Evolutionary conservation across 2,888 invertebrate species (phyloP).

Genomic region (Acrobasis consociella): DNA sequence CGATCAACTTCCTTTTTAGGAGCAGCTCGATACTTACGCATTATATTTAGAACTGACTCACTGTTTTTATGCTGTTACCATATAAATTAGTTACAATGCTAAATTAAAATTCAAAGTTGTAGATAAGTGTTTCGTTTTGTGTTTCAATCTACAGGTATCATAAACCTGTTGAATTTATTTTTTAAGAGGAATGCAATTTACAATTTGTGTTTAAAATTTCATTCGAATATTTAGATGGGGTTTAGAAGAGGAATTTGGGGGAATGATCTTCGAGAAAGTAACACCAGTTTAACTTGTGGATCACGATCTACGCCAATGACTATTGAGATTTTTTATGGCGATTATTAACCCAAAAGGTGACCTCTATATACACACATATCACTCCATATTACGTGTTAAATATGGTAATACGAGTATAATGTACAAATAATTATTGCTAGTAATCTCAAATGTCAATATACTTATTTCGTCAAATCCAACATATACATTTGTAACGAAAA

Average conservation of each 20-base stretch:
- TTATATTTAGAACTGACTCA: constrained; percentile 10
- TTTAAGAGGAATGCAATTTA: too few relatives aligned
- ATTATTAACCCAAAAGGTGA: not conserved
- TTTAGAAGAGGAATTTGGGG: too few relatives aligned
- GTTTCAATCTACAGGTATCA: not conserved
- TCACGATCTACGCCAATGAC: too few relatives aligned
- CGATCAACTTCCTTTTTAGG: constrained; percentile 10
- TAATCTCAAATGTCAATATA: not conserved
- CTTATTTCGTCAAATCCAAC: not conserved
- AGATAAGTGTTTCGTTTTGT: not conserved
- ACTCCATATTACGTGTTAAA: not conserved
- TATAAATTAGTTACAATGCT: not conserved
- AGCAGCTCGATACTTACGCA: not conserved
- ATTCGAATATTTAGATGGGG: too few relatives aligned
- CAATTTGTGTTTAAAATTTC: not conserved
- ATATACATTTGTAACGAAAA: not conserved
- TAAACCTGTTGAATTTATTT: not conserved
- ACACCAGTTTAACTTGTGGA: too few relatives aligned
- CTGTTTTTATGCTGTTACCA: not conserved
- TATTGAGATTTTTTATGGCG: too few relatives aligned
- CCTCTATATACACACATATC: not conserved
- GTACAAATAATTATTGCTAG: not conserved
- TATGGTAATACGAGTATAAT: not conserved
- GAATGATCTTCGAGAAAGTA: too few relatives aligned
- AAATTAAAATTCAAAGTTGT: constrained; percentile 4